Percentiles rank a stretch among this genome's conserved stretches.
phyloP scores from a whole-genome alignment of 2,888 invertebrate genomes.

The Lamproptera curius region DNA sequence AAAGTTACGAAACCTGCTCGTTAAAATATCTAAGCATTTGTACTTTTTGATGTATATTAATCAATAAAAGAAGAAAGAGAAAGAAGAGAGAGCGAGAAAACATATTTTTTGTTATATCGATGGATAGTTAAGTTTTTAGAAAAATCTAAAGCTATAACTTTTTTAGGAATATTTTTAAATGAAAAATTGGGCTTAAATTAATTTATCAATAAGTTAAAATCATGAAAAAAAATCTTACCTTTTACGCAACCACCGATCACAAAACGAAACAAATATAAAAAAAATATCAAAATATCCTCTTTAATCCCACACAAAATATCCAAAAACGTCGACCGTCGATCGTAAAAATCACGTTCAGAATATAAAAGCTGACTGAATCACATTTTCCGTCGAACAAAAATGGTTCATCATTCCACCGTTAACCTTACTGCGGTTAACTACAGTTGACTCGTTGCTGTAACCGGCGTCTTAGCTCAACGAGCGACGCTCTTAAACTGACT shows the following conservation, averaged over 20 bases:
- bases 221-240: conserved; percentile 21
- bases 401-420: conserved; percentile 54
- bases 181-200: no score
- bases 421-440: background rate
- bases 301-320: conserved; percentile 28
- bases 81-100: no score
- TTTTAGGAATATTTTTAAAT: background rate
- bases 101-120: no score
- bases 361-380: conserved; percentile 63
- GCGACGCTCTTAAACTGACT: conserved; percentile 8
- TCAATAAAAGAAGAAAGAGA: no score
- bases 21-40: no score
- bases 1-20: no score
- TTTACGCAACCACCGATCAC: conserved; percentile 22
- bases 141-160: background rate
- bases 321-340: background rate
- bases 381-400: conserved; percentile 70
- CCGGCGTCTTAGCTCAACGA: conserved; percentile 3
- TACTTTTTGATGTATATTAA: no score
- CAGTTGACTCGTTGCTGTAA: background rate
- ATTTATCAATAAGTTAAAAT: no score
- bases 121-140: no score
- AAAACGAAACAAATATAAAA: conserved; percentile 27
- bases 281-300: no score
- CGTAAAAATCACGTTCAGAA: conserved; percentile 28